Percentiles rank a stretch among this genome's conserved stretches.
phyloP scores from a whole-genome alignment of 2,797 vertebrate genomes.

The Pteronotus mesoamericanus region DNA sequence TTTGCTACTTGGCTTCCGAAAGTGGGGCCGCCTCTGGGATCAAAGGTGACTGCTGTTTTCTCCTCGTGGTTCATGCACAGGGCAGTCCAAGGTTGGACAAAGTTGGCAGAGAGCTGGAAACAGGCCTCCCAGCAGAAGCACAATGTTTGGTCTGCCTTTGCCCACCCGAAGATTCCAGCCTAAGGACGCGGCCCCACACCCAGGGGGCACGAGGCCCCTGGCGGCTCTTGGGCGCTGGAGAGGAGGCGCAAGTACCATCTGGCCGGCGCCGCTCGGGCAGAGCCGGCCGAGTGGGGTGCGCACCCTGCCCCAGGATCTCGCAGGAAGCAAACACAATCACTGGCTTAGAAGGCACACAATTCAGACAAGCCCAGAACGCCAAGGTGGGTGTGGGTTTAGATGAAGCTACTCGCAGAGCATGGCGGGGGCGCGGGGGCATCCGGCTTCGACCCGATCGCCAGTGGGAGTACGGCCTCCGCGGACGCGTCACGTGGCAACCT shows the following conservation, averaged over 20 bases:
- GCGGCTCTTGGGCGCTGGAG: not conserved
- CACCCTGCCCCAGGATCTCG: not conserved
- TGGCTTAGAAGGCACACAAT: not conserved
- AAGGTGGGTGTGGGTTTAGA: not conserved
- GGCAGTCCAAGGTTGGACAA: not conserved
- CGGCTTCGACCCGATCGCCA: too few relatives aligned
- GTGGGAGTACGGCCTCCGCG: too few relatives aligned
- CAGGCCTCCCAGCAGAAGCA: not conserved
- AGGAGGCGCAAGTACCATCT: not conserved
- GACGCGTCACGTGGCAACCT: not conserved
- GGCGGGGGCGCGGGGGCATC: not conserved
- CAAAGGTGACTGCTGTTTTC: not conserved
- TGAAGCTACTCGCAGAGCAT: not conserved
- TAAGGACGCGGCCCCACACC: not conserved
- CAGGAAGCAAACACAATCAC: not conserved
- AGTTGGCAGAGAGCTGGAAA: not conserved
- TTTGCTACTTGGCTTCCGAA: not conserved
- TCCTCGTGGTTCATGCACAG: not conserved
- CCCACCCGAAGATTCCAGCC: not conserved
- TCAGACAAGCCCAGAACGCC: not conserved
- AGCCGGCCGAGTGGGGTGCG: not conserved
- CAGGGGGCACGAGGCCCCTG: not conserved
- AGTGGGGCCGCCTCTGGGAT: not conserved
- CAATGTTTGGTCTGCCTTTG: not conserved
- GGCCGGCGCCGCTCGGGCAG: not conserved